Evolutionary conservation across 2,797 vertebrate genomes (phyloP).

Genomic region (Brotula barbata): DNA sequence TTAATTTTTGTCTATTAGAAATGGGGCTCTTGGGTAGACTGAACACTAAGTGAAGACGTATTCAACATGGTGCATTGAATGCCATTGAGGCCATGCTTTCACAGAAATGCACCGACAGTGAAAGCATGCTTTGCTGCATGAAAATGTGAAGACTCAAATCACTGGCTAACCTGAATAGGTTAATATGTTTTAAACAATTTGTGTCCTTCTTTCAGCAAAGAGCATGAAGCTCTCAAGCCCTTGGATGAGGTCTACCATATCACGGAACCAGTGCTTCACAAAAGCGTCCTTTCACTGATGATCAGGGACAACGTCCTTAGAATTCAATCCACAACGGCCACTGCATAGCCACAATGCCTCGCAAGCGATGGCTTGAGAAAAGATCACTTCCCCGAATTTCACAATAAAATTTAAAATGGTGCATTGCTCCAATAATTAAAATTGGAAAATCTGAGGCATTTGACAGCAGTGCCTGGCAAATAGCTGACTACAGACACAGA

Average conservation of each 20-base stretch:
- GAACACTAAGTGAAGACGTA: constrained; percentile 21
- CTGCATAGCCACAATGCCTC: constrained; percentile 32
- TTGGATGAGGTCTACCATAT: constrained; percentile 31
- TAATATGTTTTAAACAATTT: constrained; percentile 48
- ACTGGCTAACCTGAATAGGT: constrained; percentile 25
- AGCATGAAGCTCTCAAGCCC: constrained; percentile 41
- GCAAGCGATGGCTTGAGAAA: too few relatives aligned
- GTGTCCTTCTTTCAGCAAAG: constrained; percentile 31
- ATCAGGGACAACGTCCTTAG: constrained; percentile 49
- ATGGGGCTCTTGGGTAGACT: background rate
- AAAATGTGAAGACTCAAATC: constrained; percentile 16
- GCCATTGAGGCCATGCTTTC: constrained; percentile 24
- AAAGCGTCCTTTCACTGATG: constrained; percentile 57
- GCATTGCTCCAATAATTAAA: constrained; percentile 17
- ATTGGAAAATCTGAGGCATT: constrained; percentile 9
- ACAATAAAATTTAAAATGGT: constrained; percentile 6
- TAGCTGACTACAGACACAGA: too few relatives aligned
- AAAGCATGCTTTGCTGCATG: background rate
- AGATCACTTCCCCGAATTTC: too few relatives aligned
- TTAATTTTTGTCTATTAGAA: constrained; percentile 18
- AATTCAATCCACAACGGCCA: constrained; percentile 40
- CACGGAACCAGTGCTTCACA: constrained; percentile 34
- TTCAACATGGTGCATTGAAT: constrained; percentile 37
- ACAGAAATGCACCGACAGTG: too few relatives aligned
- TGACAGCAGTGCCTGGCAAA: constrained; percentile 17